Base-by-base conservation (phyloP, 2,797 vertebrate genomes). In the Botia kubotai region DNA sequence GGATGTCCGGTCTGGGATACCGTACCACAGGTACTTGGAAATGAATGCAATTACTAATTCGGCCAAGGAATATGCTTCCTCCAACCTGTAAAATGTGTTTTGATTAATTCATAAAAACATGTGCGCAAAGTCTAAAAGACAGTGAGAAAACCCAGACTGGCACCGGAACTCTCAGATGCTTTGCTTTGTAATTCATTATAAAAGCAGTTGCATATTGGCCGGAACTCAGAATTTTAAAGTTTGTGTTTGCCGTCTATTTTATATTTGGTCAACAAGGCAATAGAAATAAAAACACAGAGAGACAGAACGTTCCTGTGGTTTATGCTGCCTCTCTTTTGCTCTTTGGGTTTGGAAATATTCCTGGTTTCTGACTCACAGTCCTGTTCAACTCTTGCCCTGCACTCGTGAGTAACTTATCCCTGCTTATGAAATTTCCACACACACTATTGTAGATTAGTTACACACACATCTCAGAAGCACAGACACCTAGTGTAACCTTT, bases 351-450 rank as follows among this genome's bases (percentile, higher is more conserved):
- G 90, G 90, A 92, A 89, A 90, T 87, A 87, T 81, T 91, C 87
- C 87, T 88, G 87, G 91, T 85, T 74, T 6, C 62, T 89, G 92
- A 93, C 83, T 92, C 91, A 92, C 79, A 48, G 55, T 62, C n/a
- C 48, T 67, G 52, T 68, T 82, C 72, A 63, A 19, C 85, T 86
- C 85, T 84, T 82, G 67, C 58, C 57, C 57, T 53, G 57, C 75
- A 55, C n/a, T 71, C 57, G 85, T 90, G 89, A 92, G 86, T 86
- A 90, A 91, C 79, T 87, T 75, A 62, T 90, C 83, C 90, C 85
- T 21, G 66, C 84, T 76, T 68, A 88, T 21, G 55, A 77, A 84
- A 87, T 85, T 87, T 72, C 74, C 77, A 75, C 36, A 10, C 72
- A 75, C 43, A 82, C 39, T 78, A 70, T 36, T 2, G 50, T 55